Percentiles rank a stretch among this genome's conserved stretches.
Conservation (phyloP, 2,113 vertebrate genomes). For the Nematolebias whitei region DNA sequence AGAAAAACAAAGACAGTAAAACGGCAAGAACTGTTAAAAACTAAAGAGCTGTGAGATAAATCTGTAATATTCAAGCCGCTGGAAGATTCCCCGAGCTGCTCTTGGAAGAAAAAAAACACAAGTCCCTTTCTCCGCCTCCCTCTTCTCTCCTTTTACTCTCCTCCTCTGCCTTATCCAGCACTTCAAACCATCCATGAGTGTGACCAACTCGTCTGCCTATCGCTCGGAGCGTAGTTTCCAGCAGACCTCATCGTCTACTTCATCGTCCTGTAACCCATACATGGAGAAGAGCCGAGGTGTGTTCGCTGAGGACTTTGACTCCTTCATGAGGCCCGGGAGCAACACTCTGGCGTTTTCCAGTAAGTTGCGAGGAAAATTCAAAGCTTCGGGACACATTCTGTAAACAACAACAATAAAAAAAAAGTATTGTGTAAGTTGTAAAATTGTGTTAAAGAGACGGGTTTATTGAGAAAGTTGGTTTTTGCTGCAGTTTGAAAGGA, state of each 20-base stretch:
- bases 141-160: slow-evolving; percentile 43
- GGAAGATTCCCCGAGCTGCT: slow-evolving; percentile 21
- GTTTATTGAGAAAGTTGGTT: slow-evolving; percentile 6
- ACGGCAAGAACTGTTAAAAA: not conserved
- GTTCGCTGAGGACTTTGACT: slow-evolving; percentile 89
- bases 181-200: slow-evolving; percentile 79
- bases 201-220: slow-evolving; percentile 84
- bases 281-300: slow-evolving; percentile 92
- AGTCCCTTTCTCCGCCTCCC: slow-evolving; percentile 38
- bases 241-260: slow-evolving; percentile 80
- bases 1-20: slow-evolving; percentile 7
- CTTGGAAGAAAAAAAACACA: not conserved
- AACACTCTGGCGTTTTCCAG: slow-evolving; percentile 89
- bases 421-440: not conserved
- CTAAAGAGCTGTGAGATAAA: not conserved
- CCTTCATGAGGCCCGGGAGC: slow-evolving; percentile 85
- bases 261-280: slow-evolving; percentile 79
- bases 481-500: not conserved
- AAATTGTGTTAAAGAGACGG: not conserved
- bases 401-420: too few species aligned
- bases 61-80: slow-evolving; percentile 6
- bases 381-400: slow-evolving; percentile 1
- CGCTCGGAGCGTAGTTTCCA: slow-evolving; percentile 85
- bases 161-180: slow-evolving; percentile 46
- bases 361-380: slow-evolving; percentile 59